A percentile compares a stretch with the other conserved stretches of the same genome.
These are phyloP conservation scores for Sparidentex hasta DNA, from an alignment of 2,797 vertebrate species.

Conservation along the genomic window DNA sequence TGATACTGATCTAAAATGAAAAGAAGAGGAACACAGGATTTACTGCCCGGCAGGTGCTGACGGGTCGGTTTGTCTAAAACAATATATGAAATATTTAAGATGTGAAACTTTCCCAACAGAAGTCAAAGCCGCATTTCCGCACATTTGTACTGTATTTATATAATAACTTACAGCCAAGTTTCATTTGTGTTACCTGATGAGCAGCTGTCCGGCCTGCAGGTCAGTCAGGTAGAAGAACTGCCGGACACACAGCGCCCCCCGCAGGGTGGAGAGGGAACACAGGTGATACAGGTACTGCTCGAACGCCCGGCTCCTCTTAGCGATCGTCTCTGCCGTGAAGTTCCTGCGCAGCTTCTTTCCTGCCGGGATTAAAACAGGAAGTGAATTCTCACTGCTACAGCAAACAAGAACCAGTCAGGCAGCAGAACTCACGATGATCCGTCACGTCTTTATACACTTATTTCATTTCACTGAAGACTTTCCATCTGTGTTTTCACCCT, in stretches of 20 bases:
- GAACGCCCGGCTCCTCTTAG: conserved; percentile 94
- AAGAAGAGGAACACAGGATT: too few relatives aligned
- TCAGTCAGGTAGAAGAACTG: conserved; percentile 94
- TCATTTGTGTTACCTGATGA: conserved; percentile 80
- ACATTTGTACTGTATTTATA: too few relatives aligned
- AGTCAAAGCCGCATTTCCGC: too few relatives aligned
- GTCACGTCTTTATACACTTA: too few relatives aligned
- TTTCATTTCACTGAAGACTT: too few relatives aligned
- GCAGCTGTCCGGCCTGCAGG: conserved; percentile 88
- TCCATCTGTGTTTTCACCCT: too few relatives aligned
- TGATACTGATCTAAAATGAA: background rate
- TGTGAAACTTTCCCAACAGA: too few relatives aligned
- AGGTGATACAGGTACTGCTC: conserved; percentile 94
- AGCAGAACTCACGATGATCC: background rate
- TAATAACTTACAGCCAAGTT: too few relatives aligned
- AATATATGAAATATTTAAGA: background rate
- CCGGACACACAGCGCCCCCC: conserved; percentile 85
- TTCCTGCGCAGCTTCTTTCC: conserved; percentile 92
- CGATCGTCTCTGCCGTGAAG: conserved; percentile 94
- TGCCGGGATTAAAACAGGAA: conserved; percentile 10
- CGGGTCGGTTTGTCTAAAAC: background rate
- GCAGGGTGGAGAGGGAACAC: conserved; percentile 86
- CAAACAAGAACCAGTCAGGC: too few relatives aligned
- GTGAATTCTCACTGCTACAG: background rate
- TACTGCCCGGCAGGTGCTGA: too few relatives aligned